These are phyloP conservation scores for Synergus laeviventris DNA, from an alignment of 2,888 invertebrate species.

Conservation along the genomic window DNA sequence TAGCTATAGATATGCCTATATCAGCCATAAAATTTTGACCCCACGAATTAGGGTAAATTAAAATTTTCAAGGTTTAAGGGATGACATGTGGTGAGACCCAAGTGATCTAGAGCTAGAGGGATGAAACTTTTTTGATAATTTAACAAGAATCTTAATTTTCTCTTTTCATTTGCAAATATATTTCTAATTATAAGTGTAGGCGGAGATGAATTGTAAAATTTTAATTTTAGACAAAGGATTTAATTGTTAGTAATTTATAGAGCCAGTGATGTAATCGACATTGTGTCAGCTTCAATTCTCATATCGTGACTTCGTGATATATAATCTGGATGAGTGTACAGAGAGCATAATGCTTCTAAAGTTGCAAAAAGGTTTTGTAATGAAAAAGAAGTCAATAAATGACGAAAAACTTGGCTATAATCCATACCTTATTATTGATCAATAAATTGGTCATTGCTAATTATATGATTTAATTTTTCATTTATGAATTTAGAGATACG, in stretches of 20 bases:
- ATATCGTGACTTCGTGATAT: background rate
- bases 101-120: no score
- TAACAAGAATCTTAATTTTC: background rate
- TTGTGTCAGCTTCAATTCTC: conserved; percentile 17
- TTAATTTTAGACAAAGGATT: background rate
- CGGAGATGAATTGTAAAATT: background rate
- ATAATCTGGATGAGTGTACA: conserved; percentile 3
- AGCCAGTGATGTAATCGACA: background rate
- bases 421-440: background rate
- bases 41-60: no score
- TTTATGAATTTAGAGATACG: background rate
- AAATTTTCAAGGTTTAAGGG: no score
- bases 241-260: conserved; percentile 9
- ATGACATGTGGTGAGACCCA: no score
- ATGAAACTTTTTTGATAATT: no score
- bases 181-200: background rate
- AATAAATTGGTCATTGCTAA: no score
- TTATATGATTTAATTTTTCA: background rate
- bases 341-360: background rate
- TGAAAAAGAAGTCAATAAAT: background rate
- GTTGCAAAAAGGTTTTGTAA: conserved; percentile 17
- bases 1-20: no score
- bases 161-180: background rate
- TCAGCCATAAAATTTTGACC: no score
- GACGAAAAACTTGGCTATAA: background rate